These are phyloP conservation scores for Neolamprologus hecqui DNA, from an alignment of 2,113 vertebrate species.

Conservation along the genomic window DNA sequence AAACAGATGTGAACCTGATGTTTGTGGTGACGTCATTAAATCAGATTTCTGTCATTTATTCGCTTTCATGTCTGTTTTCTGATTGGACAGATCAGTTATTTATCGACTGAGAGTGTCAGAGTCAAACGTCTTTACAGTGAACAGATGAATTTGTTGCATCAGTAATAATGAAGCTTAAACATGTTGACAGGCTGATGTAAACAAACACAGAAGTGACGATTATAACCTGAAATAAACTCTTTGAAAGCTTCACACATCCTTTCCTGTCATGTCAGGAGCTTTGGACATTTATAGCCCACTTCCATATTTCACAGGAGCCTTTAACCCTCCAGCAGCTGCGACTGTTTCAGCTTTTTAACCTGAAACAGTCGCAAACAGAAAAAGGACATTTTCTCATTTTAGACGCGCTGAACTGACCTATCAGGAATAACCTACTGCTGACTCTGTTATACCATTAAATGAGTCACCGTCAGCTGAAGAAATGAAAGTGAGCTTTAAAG, in stretches of 20 bases:
- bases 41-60: fast-evolving
- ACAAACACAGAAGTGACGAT: background rate
- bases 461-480: too few species aligned
- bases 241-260: background rate
- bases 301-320: background rate
- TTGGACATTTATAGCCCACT: background rate
- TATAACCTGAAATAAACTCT: background rate
- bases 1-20: background rate
- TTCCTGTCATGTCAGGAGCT: background rate
- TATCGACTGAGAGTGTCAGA: background rate
- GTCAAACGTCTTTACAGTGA: background rate
- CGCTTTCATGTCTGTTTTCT: background rate
- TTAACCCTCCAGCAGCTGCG: background rate
- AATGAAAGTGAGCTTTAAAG: too few species aligned
- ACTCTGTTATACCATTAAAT: too few species aligned
- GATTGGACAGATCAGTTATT: background rate
- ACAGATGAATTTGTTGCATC: background rate
- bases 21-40: background rate
- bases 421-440: too few species aligned
- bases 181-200: background rate
- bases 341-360: background rate
- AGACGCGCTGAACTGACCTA: background rate
- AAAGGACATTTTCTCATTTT: background rate
- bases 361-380: background rate
- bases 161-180: background rate